Evolutionary conservation across 1,140 invertebrate genomes (phyloP), one percentile per base, ranked within the genome.

Genomic region (Anastrepha obliqua): DNA sequence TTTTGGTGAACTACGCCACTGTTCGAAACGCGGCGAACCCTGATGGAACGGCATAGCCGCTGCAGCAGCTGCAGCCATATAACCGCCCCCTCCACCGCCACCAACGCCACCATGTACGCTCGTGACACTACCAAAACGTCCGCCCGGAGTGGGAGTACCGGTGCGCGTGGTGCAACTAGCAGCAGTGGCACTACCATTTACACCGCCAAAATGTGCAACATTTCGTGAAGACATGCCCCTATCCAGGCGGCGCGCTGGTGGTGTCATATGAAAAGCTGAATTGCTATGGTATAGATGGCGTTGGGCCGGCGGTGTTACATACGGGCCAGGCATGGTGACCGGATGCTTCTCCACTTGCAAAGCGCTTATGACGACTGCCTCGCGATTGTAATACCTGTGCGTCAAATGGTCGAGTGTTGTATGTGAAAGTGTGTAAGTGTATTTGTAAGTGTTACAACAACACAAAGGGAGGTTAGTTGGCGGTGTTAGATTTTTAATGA

Each of bases 341-440:
- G 97, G 97, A 95, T 98, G 96, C 93, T 98, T 98, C 93, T 98
- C 97, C 86, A 98, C 97, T 95, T 98, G 97, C 85, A 98, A 95
- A 51, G 98, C 97, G 93, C 97, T 98, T 93, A 98, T 97, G 58
- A 98, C 98, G 90, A 98, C 96, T 89, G 97, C 97, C 94, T 98
- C 97, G 88, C 98, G 95, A 93, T 98, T 98, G 94, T 98, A 97
- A 94, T 98, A 98, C 94, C 97, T 97, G 92, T 91, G 51, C 15
- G 13, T 17, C 39, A 20, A 17, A 67, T 17, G 47, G 3, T 11
- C 42, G 42, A 29, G 7, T 60, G 81, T 29, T 29, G 47, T 85
- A 15, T 42, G 42, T 81, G 51, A 42, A 81, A 6, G 51, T 17
- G 44, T 85, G 85, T 86, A n/a, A 65, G 44, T 65, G 64, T 88